Evolutionary conservation across 2,797 vertebrate genomes (phyloP).

Genomic region (Vultur gryphus): DNA sequence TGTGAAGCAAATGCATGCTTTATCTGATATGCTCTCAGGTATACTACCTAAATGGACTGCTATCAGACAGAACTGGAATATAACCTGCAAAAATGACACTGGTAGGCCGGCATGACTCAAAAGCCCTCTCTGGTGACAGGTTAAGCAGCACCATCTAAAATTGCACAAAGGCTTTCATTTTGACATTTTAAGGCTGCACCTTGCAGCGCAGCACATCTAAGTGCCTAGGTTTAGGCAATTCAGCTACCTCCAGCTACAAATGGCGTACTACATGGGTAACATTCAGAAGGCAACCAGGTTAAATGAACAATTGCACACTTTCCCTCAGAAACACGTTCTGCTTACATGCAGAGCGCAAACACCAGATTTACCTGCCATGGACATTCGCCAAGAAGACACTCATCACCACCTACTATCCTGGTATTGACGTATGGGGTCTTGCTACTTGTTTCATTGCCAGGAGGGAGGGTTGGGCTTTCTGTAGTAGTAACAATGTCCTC

Average conservation of each 20-base stretch:
- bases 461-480: neutral
- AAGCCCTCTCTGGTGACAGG: neutral
- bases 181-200: neutral
- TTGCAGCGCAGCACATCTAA: neutral
- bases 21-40: neutral
- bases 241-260: neutral
- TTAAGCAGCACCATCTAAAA: neutral
- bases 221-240: neutral
- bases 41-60: neutral
- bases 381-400: conserved; percentile 79
- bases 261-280: accelerated
- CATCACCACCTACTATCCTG: conserved; percentile 82
- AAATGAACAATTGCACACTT: neutral
- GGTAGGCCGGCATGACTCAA: neutral
- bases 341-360: neutral
- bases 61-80: neutral
- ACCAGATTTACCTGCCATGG: conserved; percentile 83
- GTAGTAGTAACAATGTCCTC: neutral
- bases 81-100: neutral
- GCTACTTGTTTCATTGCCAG: neutral
- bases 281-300: neutral
- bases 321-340: neutral
- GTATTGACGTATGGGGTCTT: accelerated
- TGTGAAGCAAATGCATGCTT: neutral
- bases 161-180: neutral